Evolutionary conservation across 2,888 invertebrate species (phyloP), one percentile per base, ranked within the genome.

Genomic region (Blomia tropicalis): DNA sequence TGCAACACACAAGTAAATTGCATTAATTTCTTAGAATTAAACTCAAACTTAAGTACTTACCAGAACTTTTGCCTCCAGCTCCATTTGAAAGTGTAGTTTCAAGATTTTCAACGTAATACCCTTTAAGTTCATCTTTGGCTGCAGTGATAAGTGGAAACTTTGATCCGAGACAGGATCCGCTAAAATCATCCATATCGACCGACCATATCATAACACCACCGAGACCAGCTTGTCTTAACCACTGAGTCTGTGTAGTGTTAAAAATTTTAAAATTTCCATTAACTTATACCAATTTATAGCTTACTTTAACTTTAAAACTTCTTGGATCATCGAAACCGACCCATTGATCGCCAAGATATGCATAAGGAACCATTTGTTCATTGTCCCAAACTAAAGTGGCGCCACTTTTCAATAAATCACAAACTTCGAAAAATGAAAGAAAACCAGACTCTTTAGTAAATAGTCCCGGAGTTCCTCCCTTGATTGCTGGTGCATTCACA

Each of bases 191-290:
- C 88, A 92, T 85, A 71, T 93, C 92, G 29, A 92, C 80, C 0
- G 91, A 91, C 92, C 92, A 93, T 58, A 93, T 84, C 89, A 93
- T 93, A 63, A 92, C 88, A 23, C 93, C 93, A 43, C 90, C 92
- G 67, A 89, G 89, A 29, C 88, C 90, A 79, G 88, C 87, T 71
- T 89, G 87, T 73, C 87, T 89, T 64, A 91, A 77, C 91, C 91
- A 92, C 64, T 84, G 83, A 82, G 87, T 88, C 89, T 90, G 72
- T n/a, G 3, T 22, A 27, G 23, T 22, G 5, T 11, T 43, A 43
- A 43, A 30, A 3, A 43, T 68, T 72, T 82, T 91, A 91, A 36
- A 87, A 88, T 71, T 87, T 85, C 22, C 91, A 79, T 69, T 88
- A 88, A 68, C 90, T 80, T 70, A 90, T 89, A 70, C 91, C 91